phyloP scores from a whole-genome alignment of 2,888 invertebrate genomes.

The Nemotelus pantherinus region DNA sequence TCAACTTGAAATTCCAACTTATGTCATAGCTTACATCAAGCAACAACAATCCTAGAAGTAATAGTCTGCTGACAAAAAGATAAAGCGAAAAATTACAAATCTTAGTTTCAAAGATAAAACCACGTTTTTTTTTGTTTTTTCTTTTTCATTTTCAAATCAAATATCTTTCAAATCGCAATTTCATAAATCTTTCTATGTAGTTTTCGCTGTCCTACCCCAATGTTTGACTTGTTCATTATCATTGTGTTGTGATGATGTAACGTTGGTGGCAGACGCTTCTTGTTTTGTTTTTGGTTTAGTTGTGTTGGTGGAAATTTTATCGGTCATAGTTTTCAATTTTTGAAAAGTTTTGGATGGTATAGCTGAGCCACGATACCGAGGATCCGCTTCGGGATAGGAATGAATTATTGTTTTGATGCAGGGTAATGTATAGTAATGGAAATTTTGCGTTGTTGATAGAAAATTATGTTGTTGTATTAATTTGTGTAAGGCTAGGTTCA shows the following conservation, averaged over 20 bases:
- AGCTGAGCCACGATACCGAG: conserved; percentile 70
- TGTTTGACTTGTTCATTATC: not conserved
- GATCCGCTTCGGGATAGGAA: conserved; percentile 68
- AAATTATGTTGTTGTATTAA: no score
- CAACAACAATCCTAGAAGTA: not conserved
- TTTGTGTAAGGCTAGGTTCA: no score
- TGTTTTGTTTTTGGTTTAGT: no score
- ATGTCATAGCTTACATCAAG: not conserved
- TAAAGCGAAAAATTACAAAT: not conserved
- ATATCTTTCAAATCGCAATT: not conserved
- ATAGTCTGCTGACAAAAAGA: conserved; percentile 6
- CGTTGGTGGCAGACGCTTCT: no score
- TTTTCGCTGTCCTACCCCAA: conserved; percentile 32
- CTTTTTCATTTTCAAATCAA: not conserved
- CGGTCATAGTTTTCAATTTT: conserved; percentile 71
- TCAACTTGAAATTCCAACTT: no score
- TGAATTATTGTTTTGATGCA: conserved; percentile 68
- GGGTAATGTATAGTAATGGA: conserved; percentile 51
- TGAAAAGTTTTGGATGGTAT: conserved; percentile 77
- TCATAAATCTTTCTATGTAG: not conserved
- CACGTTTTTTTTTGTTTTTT: not conserved
- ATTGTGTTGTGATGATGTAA: no score
- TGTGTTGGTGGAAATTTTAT: not conserved
- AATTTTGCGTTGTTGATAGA: not conserved
- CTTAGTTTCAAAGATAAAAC: conserved; percentile 13